phyloP scores from a whole-genome alignment of 1,140 invertebrate species.

The Cryptotermes secundus region DNA sequence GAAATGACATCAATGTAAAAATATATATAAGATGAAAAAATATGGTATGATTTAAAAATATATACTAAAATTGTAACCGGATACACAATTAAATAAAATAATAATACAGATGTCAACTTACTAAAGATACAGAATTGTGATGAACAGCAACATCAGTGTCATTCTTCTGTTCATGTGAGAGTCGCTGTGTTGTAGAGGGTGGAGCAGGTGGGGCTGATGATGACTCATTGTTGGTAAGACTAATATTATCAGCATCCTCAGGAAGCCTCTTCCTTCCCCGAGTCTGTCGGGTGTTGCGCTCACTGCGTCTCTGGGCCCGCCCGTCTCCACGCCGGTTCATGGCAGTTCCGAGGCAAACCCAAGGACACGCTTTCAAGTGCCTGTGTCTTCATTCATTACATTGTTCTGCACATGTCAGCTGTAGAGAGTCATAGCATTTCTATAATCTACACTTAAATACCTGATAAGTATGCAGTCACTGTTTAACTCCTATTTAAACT shows the following conservation, averaged over 20 bases:
- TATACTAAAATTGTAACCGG: no score
- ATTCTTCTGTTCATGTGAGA: neutral
- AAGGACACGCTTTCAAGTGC: slow-evolving; percentile 6
- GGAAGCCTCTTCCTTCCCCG: slow-evolving; percentile 24
- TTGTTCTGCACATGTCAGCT: neutral
- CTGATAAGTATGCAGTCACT: no score
- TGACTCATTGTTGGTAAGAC: neutral
- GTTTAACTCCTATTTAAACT: no score
- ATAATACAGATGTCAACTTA: neutral
- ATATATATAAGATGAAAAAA: no score
- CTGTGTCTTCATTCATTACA: slow-evolving; percentile 14
- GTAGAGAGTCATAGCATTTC: neutral
- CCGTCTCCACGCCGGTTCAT: slow-evolving; percentile 30
- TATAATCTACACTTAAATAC: neutral
- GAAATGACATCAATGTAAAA: no score
- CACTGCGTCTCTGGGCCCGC: slow-evolving; percentile 25
- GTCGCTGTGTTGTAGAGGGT: neutral
- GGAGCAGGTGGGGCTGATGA: neutral
- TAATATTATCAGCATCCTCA: neutral
- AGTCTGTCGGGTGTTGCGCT: slow-evolving; percentile 13
- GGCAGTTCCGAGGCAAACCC: slow-evolving; percentile 10
- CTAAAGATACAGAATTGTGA: neutral
- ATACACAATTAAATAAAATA: neutral
- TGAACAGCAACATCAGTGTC: neutral
- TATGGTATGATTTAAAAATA: no score